phyloP scores from a whole-genome alignment of 2,888 invertebrate species.

The Meiosimyza decipiens region DNA sequence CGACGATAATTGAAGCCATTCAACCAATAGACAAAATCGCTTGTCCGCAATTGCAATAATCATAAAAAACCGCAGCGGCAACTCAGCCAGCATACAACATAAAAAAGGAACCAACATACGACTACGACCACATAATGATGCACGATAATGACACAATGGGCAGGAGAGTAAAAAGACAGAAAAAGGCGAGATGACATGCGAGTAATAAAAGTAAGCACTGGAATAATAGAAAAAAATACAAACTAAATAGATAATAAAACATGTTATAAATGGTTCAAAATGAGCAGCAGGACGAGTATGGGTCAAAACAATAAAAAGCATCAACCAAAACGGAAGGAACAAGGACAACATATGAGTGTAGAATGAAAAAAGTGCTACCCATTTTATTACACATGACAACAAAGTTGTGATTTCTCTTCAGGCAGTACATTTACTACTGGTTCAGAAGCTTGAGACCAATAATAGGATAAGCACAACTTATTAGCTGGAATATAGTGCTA shows the following conservation, averaged over 20 bases:
- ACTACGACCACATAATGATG: slow-evolving; percentile 55
- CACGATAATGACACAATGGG: slow-evolving; percentile 36
- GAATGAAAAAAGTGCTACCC: too few species aligned
- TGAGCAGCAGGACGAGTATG: neutral
- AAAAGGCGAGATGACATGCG: neutral
- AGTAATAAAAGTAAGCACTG: neutral
- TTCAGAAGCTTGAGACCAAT: too few species aligned
- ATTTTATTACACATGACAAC: too few species aligned
- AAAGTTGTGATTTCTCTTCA: too few species aligned
- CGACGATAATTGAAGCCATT: slow-evolving; percentile 37
- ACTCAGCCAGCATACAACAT: neutral
- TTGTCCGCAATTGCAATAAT: slow-evolving; percentile 44
- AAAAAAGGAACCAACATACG: slow-evolving; percentile 46
- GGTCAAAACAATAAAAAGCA: neutral
- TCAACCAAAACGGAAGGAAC: too few species aligned
- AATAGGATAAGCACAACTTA: too few species aligned
- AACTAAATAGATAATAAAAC: slow-evolving; percentile 24
- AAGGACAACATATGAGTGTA: too few species aligned
- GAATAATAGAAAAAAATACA: slow-evolving; percentile 6
- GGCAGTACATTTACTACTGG: too few species aligned
- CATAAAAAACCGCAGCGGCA: slow-evolving; percentile 39
- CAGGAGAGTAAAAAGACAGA: slow-evolving; percentile 28
- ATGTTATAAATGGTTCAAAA: slow-evolving; percentile 13
- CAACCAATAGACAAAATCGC: slow-evolving; percentile 40
- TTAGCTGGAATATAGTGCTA: too few species aligned